These are phyloP conservation scores for Lucinisca nassula DNA, from an alignment of 2,888 invertebrate genomes.

Conservation along the genomic window DNA sequence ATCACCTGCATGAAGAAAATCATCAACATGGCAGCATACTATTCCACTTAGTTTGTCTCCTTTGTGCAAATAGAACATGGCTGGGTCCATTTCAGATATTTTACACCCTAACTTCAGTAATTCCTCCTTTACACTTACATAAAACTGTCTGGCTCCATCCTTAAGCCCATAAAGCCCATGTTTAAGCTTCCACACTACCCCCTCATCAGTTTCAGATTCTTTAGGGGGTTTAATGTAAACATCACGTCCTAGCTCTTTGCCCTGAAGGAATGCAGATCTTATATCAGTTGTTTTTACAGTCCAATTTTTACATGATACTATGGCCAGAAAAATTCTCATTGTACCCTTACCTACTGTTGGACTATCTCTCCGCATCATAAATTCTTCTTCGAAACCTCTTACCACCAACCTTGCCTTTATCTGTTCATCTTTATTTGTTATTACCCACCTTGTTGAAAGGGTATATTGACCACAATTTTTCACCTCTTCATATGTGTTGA, in stretches of 20 bases:
- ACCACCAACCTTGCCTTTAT: not conserved
- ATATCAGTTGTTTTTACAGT: conserved; percentile 70
- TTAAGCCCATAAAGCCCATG: conserved; percentile 68
- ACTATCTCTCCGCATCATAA: conserved; percentile 31
- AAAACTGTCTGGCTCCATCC: conserved; percentile 69
- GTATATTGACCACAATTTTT: not conserved
- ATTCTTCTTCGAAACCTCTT: conserved; percentile 14
- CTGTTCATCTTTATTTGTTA: not conserved
- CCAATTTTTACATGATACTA: conserved; percentile 46
- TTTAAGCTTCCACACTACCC: conserved; percentile 65
- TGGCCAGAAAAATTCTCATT: conserved; percentile 34
- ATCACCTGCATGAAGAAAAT: conserved; percentile 71
- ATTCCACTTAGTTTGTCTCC: conserved; percentile 47
- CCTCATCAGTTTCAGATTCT: conserved; percentile 40
- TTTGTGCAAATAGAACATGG: conserved; percentile 49
- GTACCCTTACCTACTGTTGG: conserved; percentile 48
- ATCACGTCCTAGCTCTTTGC: conserved; percentile 58
- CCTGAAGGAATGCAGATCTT: conserved; percentile 71
- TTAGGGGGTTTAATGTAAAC: conserved; percentile 60
- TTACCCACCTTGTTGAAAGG: not conserved
- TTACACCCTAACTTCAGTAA: conserved; percentile 54
- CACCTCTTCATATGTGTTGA: not conserved
- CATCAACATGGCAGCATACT: conserved; percentile 70
- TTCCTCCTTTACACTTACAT: conserved; percentile 62
- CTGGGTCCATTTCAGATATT: conserved; percentile 60